Evolutionary conservation across 1,140 invertebrate species (phyloP).

Genomic region (Drosophila lacertosa): DNA sequence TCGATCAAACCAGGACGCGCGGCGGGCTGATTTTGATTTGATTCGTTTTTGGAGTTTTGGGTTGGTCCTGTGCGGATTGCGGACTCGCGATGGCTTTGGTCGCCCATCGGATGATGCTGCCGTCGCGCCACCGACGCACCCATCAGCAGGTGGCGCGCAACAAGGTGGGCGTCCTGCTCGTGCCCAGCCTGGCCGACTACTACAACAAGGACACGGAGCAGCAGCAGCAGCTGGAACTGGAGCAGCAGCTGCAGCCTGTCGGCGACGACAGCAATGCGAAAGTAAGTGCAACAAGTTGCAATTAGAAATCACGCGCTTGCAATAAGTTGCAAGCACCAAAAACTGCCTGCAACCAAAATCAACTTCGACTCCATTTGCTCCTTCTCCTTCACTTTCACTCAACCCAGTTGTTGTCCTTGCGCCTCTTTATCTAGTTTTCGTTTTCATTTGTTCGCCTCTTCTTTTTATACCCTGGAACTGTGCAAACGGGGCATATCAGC

Average conservation of each 20-base stretch:
- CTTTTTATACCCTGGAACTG: neutral
- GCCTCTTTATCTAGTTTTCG: slow-evolving; percentile 28
- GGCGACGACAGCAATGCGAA: slow-evolving; percentile 35
- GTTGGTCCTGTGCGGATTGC: too few species aligned
- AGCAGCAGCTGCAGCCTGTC: slow-evolving; percentile 40
- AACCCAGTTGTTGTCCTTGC: too few species aligned
- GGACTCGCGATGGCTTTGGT: slow-evolving; percentile 67
- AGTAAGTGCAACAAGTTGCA: slow-evolving; percentile 80
- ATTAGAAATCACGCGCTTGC: slow-evolving; percentile 2
- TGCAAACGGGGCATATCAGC: too few species aligned
- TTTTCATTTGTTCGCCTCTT: slow-evolving; percentile 12
- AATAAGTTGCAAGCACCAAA: neutral
- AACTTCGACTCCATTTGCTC: too few species aligned
- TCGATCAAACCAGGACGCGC: slow-evolving; percentile 58
- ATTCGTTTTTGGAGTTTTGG: neutral
- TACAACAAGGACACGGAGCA: slow-evolving; percentile 37
- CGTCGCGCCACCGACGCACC: slow-evolving; percentile 54
- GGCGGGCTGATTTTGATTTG: neutral
- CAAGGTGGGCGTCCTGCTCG: slow-evolving; percentile 74
- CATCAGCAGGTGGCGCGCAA: slow-evolving; percentile 68
- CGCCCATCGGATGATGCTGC: slow-evolving; percentile 80
- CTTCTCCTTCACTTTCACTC: too few species aligned
- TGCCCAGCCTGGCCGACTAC: slow-evolving; percentile 68
- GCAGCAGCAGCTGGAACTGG: slow-evolving; percentile 27
- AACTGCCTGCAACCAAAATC: too few species aligned